Evolutionary conservation across 2,888 invertebrate species (phyloP).

Genomic region (Acrobasis suavella): DNA sequence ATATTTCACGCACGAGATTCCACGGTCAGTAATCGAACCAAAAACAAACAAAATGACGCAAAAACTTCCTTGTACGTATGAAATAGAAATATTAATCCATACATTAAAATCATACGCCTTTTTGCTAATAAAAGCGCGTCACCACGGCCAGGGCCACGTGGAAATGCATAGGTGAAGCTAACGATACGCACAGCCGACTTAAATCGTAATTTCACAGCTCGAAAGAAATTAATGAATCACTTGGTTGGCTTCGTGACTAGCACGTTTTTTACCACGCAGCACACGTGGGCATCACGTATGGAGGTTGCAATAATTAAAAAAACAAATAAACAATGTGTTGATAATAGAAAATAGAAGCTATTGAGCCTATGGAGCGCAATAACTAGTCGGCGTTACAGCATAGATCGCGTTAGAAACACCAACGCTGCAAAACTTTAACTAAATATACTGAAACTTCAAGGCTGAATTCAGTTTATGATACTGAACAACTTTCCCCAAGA

Average conservation of each 20-base stretch:
- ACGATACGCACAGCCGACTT: not conserved
- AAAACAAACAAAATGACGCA: not conserved
- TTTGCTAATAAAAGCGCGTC: not conserved
- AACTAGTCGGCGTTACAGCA: no score
- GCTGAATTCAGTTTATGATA: no score
- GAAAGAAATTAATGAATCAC: constrained; percentile 17
- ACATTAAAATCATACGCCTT: not conserved
- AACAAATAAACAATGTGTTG: not conserved
- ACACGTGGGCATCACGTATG: constrained; percentile 1
- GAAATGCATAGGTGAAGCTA: not conserved
- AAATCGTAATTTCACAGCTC: constrained; percentile 15
- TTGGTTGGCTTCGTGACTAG: constrained; percentile 5
- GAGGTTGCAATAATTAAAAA: not conserved
- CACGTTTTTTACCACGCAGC: constrained; percentile 3
- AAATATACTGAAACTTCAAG: no score
- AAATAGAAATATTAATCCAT: not conserved
- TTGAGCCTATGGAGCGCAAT: no score
- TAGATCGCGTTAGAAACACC: no score
- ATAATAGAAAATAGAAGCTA: not conserved
- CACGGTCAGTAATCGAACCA: no score
- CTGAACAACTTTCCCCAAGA: no score
- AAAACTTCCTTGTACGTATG: not conserved
- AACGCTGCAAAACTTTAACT: no score
- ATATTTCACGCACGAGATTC: no score
- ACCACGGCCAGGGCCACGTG: constrained; percentile 5